Conservation (phyloP, 2,888 invertebrate species). For the Papilio elwesi region DNA sequence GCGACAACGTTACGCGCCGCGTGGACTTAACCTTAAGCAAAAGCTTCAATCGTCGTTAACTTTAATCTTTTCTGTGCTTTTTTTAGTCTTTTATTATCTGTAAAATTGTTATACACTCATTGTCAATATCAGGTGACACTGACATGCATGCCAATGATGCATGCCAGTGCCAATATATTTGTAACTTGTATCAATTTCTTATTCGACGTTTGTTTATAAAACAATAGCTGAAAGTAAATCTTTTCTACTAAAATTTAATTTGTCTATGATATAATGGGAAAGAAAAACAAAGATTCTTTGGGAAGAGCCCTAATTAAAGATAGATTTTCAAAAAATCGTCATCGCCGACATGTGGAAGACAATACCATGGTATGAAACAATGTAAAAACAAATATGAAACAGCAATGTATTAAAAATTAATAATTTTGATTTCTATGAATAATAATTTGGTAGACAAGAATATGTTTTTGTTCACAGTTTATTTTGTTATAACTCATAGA, state of each 20-base stretch:
- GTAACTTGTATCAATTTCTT: background rate
- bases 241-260: conserved; percentile 29
- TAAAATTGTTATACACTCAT: too few species aligned
- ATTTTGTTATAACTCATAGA: background rate
- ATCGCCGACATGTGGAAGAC: conserved; percentile 87
- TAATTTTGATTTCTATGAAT: conserved; percentile 24
- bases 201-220: background rate
- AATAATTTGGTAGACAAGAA: background rate
- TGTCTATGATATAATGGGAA: conserved; percentile 85
- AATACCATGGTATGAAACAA: conserved; percentile 87
- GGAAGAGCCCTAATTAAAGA: conserved; percentile 90
- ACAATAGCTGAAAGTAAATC: background rate
- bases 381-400: too few species aligned
- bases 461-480: background rate
- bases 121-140: conserved; percentile 13
- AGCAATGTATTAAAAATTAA: conserved; percentile 17
- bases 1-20: too few species aligned
- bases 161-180: background rate
- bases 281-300: conserved; percentile 87
- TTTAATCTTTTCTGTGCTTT: too few species aligned
- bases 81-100: too few species aligned
- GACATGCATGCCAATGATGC: too few species aligned
- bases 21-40: too few species aligned
- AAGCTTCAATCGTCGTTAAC: too few species aligned
- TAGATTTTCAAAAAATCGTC: conserved; percentile 87